phyloP scores from a whole-genome alignment of 2,797 vertebrate genomes.

The Epinephelus coioides region DNA sequence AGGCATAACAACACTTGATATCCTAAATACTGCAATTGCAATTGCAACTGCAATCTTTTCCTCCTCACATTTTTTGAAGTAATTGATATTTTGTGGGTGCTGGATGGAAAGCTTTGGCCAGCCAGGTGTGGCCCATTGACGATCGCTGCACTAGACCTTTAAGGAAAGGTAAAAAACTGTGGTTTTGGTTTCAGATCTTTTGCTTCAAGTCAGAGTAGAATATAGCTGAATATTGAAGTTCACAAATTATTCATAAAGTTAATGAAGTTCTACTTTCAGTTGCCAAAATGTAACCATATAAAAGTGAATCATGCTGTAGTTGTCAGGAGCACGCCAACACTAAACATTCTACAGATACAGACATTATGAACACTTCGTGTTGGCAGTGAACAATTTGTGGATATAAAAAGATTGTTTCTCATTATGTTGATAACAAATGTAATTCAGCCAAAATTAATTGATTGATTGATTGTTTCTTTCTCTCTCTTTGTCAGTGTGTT shows the following conservation, averaged over 20 bases:
- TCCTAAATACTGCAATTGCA: too few relatives aligned
- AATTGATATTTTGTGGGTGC: too few relatives aligned
- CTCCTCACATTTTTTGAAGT: too few relatives aligned
- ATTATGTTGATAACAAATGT: neutral
- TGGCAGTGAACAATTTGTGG: neutral
- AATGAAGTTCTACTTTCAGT: neutral
- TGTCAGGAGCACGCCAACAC: neutral
- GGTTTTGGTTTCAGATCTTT: too few relatives aligned
- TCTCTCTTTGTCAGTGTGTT: neutral
- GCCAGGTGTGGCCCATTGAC: too few relatives aligned
- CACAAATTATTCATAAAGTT: neutral
- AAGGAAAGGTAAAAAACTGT: too few relatives aligned
- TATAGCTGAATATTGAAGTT: neutral
- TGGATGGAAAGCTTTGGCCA: too few relatives aligned
- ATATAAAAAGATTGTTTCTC: neutral
- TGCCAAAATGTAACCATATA: constrained; percentile 1
- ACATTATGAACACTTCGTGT: neutral
- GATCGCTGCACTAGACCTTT: too few relatives aligned
- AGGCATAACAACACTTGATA: too few relatives aligned
- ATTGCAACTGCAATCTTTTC: too few relatives aligned
- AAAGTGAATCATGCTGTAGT: neutral
- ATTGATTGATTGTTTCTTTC: neutral
- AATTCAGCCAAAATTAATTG: neutral
- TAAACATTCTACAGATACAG: neutral
- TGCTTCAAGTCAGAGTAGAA: too few relatives aligned